A percentile compares a stretch with the other conserved stretches of the same genome.
These are phyloP conservation scores for Standfussiana lucernea DNA, from an alignment of 2,888 invertebrate genomes.

Conservation along the genomic window DNA sequence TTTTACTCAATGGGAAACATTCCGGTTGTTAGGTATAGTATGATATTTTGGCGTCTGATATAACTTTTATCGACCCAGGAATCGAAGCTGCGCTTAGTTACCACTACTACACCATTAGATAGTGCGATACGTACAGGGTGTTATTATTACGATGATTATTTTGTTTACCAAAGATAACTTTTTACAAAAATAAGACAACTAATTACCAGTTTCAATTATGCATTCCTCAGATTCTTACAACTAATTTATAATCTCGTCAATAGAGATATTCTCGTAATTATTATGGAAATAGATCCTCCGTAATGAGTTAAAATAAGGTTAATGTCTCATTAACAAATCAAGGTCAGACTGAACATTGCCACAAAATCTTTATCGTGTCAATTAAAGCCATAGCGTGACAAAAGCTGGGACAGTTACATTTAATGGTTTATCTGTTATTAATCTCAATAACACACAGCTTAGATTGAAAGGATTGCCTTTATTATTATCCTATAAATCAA, in stretches of 20 bases:
- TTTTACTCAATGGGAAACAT: background rate
- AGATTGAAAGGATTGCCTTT: conserved; percentile 24
- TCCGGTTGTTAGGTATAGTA: background rate
- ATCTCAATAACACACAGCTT: conserved; percentile 55
- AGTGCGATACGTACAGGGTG: background rate
- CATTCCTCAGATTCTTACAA: conserved; percentile 1
- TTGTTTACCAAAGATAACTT: conserved; percentile 1
- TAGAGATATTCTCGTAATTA: conserved; percentile 27
- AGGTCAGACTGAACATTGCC: conserved; percentile 46
- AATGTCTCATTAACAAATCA: conserved; percentile 64
- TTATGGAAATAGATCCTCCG: conserved; percentile 33
- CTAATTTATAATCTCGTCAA: conserved; percentile 27
- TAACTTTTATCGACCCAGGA: background rate
- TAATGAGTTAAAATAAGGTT: conserved; percentile 50
- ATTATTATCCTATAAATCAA: conserved; percentile 36
- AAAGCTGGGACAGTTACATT: conserved; percentile 18
- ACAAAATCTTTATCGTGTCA: conserved; percentile 37
- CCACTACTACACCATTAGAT: background rate
- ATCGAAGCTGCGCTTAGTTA: background rate
- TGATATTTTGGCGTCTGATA: background rate
- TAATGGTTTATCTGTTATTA: conserved; percentile 43
- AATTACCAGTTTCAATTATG: background rate
- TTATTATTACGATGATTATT: background rate
- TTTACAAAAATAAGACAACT: background rate
- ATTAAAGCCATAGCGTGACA: conserved; percentile 59